phyloP scores from a whole-genome alignment of 2,797 vertebrate genomes.

The Mallotus villosus region DNA sequence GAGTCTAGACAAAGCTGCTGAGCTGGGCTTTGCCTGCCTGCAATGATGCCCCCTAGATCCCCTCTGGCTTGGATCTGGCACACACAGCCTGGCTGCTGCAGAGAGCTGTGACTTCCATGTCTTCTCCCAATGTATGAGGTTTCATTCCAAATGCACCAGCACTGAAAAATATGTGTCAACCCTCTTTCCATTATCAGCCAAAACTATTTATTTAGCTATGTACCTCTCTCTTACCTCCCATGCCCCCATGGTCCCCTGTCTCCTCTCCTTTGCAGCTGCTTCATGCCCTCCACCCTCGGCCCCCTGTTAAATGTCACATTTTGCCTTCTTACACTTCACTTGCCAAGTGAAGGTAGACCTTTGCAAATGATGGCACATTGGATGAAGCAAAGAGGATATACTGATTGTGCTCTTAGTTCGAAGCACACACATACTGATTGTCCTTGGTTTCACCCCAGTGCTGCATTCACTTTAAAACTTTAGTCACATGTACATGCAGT shows the following conservation, averaged over 20 bases:
- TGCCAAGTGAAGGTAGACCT: slow-evolving; percentile 2
- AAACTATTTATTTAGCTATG: too few species aligned
- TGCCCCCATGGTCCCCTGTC: too few species aligned
- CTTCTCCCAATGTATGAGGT: background rate
- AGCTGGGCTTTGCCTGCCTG: slow-evolving; percentile 55
- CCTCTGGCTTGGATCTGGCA: slow-evolving; percentile 52
- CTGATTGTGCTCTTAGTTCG: slow-evolving; percentile 22
- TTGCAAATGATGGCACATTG: slow-evolving; percentile 25
- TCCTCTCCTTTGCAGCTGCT: too few species aligned
- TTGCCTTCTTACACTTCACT: background rate
- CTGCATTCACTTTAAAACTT: background rate
- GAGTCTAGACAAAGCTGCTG: slow-evolving; percentile 59
- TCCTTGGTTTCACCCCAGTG: slow-evolving; percentile 5
- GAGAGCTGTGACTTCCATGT: background rate
- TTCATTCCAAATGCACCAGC: background rate
- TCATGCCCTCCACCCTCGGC: too few species aligned
- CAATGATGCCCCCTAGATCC: slow-evolving; percentile 50
- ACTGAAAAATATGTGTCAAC: background rate
- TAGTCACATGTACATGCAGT: too few species aligned
- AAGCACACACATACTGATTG: slow-evolving; percentile 6
- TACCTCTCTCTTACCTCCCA: too few species aligned
- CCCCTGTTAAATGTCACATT: too few species aligned
- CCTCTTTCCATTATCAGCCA: background rate
- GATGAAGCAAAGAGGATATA: slow-evolving; percentile 25
- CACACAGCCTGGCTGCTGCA: slow-evolving; percentile 15